Evolutionary conservation across 2,113 vertebrate species (phyloP).

Genomic region (Pseudorectes ferrugineus): DNA sequence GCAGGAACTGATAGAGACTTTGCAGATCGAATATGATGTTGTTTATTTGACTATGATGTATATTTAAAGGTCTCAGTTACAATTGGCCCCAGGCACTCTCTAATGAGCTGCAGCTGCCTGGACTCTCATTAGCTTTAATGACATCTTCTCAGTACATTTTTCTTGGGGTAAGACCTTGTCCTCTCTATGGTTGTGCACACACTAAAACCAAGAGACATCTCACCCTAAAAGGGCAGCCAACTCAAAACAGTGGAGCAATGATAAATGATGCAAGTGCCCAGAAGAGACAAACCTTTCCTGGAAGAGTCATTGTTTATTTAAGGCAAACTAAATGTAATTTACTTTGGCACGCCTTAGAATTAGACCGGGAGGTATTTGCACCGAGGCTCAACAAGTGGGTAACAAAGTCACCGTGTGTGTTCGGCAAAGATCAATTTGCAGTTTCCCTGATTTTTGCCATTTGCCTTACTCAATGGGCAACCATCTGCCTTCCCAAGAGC

Average conservation of each 20-base stretch:
- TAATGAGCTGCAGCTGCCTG: constrained; percentile 79
- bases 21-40: constrained; percentile 68
- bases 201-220: constrained; percentile 70
- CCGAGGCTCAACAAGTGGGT: constrained; percentile 20
- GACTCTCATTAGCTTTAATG: constrained; percentile 72
- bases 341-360: constrained; percentile 57
- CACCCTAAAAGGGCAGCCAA: constrained; percentile 64
- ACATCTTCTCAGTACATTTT: constrained; percentile 72
- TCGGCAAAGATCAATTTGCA: constrained; percentile 22
- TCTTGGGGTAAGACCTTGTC: constrained; percentile 64
- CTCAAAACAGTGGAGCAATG: constrained; percentile 62
- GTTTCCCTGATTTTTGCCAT: constrained; percentile 47
- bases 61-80: constrained; percentile 79
- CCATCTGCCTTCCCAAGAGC: not conserved
- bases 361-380: constrained; percentile 36
- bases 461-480: not conserved
- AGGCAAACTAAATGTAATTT: constrained; percentile 51
- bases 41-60: constrained; percentile 79
- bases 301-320: constrained; percentile 73
- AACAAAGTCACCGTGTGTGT: constrained; percentile 32
- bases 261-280: constrained; percentile 71
- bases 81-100: constrained; percentile 66
- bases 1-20: constrained; percentile 57
- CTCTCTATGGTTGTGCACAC: constrained; percentile 31
- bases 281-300: constrained; percentile 71